Evolutionary conservation across 2,113 vertebrate species (phyloP).

Genomic region (Poecilia latipinna): DNA sequence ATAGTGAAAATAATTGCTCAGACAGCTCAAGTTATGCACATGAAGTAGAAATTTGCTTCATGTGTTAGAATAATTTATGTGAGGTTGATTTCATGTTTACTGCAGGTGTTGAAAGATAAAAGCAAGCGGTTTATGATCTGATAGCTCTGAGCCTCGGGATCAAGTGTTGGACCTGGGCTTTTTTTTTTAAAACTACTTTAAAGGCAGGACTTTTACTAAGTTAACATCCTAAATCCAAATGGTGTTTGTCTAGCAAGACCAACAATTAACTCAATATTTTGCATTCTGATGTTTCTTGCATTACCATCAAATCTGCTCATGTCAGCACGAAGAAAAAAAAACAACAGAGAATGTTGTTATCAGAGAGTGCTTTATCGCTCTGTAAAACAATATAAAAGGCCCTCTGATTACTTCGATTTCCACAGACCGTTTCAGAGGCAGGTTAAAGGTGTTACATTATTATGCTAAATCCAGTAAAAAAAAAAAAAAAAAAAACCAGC

Average conservation of each 20-base stretch:
- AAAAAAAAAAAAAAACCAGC: neutral
- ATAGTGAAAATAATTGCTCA: neutral
- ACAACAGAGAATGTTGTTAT: conserved; percentile 66
- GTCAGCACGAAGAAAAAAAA: conserved; percentile 80
- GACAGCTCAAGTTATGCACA: neutral
- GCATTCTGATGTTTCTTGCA: conserved; percentile 40
- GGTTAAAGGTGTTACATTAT: conserved; percentile 9
- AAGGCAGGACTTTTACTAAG: neutral
- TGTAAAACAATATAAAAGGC: conserved; percentile 21
- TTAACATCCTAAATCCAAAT: neutral
- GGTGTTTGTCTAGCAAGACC: conserved; percentile 47
- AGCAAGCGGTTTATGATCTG: neutral
- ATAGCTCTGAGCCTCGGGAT: conserved; percentile 3
- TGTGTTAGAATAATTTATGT: neutral
- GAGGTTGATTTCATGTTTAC: conserved; percentile 19
- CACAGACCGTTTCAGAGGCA: neutral
- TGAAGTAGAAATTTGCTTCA: neutral
- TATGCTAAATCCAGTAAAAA: neutral
- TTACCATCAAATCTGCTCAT: conserved; percentile 97
- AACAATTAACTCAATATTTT: conserved; percentile 41
- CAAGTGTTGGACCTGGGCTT: neutral
- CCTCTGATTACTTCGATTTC: neutral
- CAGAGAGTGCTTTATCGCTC: conserved; percentile 23
- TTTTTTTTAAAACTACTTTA: neutral
- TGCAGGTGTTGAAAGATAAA: conserved; percentile 35